Conservation (phyloP, 2,888 invertebrate species). For the Siphlonurus alternatus region DNA sequence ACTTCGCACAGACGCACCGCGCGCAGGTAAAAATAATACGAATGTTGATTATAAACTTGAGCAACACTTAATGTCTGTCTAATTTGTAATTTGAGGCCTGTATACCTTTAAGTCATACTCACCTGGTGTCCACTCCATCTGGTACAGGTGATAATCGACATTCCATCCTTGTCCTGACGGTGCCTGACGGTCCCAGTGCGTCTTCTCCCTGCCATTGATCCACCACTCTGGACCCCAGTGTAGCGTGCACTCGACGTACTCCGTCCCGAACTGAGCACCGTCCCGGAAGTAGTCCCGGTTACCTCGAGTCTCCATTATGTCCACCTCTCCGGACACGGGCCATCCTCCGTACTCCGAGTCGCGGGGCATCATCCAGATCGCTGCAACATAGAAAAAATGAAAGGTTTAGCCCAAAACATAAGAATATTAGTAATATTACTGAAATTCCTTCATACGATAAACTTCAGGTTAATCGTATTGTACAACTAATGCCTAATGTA, state of each 20-base stretch:
- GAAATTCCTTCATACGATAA: too few relatives aligned
- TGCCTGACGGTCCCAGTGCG: slow-evolving; percentile 14
- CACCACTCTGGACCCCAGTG: slow-evolving; percentile 25
- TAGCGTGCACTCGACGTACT: slow-evolving; percentile 23
- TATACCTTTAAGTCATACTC: too few relatives aligned
- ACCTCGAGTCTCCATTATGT: slow-evolving; percentile 26
- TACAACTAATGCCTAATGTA: too few relatives aligned
- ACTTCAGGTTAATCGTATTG: too few relatives aligned
- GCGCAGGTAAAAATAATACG: too few relatives aligned
- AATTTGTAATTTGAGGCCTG: too few relatives aligned
- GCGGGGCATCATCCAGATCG: slow-evolving; percentile 27
- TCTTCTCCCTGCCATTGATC: slow-evolving; percentile 18
- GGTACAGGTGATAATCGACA: slow-evolving; percentile 25
- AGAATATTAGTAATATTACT: too few relatives aligned
- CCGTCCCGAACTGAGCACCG: slow-evolving; percentile 16
- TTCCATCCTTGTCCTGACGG: slow-evolving; percentile 19
- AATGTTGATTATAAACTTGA: too few relatives aligned
- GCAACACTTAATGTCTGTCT: too few relatives aligned
- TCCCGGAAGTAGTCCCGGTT: slow-evolving; percentile 14
- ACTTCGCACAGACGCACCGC: too few relatives aligned
- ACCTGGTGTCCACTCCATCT: slow-evolving; percentile 25
- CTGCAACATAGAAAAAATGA: too few relatives aligned
- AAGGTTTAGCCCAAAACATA: too few relatives aligned
- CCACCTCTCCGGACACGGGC: slow-evolving; percentile 28
- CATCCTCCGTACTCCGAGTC: slow-evolving; percentile 24